phyloP scores from a whole-genome alignment of 2,113 vertebrate species.

The Empidonax traillii region DNA sequence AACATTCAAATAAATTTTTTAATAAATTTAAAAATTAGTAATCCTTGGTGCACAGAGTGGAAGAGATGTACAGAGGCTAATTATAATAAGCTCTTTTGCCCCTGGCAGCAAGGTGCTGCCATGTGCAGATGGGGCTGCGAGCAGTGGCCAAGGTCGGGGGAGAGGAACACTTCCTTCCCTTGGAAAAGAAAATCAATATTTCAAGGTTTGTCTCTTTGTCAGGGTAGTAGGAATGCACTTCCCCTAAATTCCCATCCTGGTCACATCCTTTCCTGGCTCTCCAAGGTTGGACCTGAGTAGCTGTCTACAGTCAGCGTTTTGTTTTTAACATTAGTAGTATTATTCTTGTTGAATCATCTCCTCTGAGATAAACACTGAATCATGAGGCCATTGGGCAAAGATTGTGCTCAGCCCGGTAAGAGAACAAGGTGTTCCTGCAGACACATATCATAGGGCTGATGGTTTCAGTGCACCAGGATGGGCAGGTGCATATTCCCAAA shows the following conservation, averaged over 20 bases:
- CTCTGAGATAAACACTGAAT: not conserved
- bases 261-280: not conserved
- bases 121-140: not conserved
- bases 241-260: not conserved
- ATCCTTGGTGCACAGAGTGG: not conserved
- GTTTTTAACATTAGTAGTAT: not conserved
- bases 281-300: not conserved
- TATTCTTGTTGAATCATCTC: not conserved
- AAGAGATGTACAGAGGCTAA: not conserved
- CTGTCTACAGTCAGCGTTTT: not conserved
- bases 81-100: not conserved
- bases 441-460: not conserved
- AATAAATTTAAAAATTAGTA: not conserved
- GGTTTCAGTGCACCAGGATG: not conserved
- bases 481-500: not conserved
- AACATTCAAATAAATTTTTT: not conserved
- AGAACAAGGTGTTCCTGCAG: not conserved
- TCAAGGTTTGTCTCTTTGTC: not conserved
- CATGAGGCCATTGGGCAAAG: not conserved
- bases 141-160: not conserved
- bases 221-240: not conserved
- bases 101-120: not conserved
- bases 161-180: not conserved
- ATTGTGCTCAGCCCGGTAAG: not conserved
- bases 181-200: not conserved